Evolutionary conservation across 2,888 invertebrate species (phyloP), one percentile per base, ranked within the genome.

Genomic region (Caenorhabditis japonica): DNA sequence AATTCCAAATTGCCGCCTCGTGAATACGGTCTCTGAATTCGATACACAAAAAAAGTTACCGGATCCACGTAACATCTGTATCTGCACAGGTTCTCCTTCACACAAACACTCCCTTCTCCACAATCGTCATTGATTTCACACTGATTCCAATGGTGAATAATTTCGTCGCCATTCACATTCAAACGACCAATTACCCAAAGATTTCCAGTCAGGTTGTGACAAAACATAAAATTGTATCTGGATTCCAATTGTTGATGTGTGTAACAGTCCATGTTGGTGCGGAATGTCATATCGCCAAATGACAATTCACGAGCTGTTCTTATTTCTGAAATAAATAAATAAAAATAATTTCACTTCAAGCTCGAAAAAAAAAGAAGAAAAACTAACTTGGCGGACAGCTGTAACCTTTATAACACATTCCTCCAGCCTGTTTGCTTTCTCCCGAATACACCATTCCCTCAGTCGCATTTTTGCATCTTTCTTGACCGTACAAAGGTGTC

Each of bases 91-190:
- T 64, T 56, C 44, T 64, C 64, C 13, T 64, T 64, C 12, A 64
- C 64, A 33, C 64, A 64, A 30, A 64, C 64, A 12, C 19, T 38
- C 21, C 64, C 64, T 25, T 64, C 41, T 21, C 47, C 55, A 34
- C 64, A 64, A 27, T 55, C 55, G 15, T 10, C 23, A 19, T 64
- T 64, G 10, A 36, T 2, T 19, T 49, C 7, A 23, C 64, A 64
- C 30, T 56, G 49, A 12, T 44, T 64, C 64, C 64, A 64, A 15
- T 64, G 64, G 39, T 56, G 44, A 15, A 27, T 41, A 23, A 64
- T 56, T 12, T 64, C 64, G 34, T 64, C 64, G 27, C 64, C 64
- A 49, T 64, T 64, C 25, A 64, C 47, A 64, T 64, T 64, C 23
- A 34, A 47, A 25, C 56, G 55, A 13, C 64, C 64, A 25, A 64